Evolutionary conservation across 2,888 invertebrate genomes (phyloP).

Genomic region (Ceramica pisi): DNA sequence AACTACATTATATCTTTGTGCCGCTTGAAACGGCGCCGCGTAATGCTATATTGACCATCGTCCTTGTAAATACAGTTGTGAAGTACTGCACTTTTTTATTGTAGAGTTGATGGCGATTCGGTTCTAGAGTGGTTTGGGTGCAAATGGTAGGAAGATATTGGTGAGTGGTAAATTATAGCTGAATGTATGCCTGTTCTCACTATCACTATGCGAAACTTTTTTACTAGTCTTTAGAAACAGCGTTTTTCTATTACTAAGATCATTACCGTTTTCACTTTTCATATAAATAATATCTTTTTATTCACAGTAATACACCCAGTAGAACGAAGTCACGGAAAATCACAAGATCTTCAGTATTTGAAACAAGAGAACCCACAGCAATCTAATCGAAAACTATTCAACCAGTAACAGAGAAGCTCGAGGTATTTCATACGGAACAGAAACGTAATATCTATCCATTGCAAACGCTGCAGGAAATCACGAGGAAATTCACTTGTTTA

Average conservation of each 20-base stretch:
- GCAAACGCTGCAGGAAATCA: constrained; percentile 28
- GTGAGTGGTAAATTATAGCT: too few relatives aligned
- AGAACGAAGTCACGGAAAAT: background rate
- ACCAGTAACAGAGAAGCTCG: constrained; percentile 4
- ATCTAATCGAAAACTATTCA: constrained; percentile 17
- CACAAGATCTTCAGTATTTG: background rate
- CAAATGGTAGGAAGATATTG: background rate
- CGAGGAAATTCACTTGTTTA: constrained; percentile 40
- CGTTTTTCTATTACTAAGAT: too few relatives aligned
- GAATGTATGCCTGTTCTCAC: too few relatives aligned
- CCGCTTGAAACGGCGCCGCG: constrained; percentile 13
- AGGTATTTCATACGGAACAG: constrained; percentile 11
- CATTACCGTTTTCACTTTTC: too few relatives aligned
- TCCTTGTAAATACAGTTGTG: constrained; percentile 35
- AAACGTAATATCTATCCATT: constrained; percentile 21
- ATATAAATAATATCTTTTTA: too few relatives aligned
- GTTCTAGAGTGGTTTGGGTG: constrained; percentile 1
- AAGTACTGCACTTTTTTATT: constrained; percentile 41
- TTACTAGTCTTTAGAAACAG: too few relatives aligned
- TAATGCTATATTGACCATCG: constrained; percentile 40
- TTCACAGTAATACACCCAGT: too few relatives aligned
- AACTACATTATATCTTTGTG: constrained; percentile 38
- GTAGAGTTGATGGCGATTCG: background rate
- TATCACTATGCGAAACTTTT: too few relatives aligned
- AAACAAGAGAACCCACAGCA: background rate